Conservation (phyloP, 2,113 vertebrate genomes). For the Lynx canadensis region DNA sequence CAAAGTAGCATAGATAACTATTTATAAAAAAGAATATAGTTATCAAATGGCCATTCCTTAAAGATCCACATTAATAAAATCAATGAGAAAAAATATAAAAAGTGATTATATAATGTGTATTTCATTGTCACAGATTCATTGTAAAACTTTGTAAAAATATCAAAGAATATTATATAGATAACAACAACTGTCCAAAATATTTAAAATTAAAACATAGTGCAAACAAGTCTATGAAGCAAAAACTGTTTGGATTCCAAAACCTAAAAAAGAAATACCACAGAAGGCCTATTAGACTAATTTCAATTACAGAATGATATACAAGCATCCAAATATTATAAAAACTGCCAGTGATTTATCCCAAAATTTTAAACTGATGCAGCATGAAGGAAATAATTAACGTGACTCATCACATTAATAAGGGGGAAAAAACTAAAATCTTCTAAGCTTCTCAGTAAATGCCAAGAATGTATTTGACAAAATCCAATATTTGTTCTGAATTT, state of each 20-base stretch:
- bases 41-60: not conserved
- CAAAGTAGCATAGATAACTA: not conserved
- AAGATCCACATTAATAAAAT: not conserved
- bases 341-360: not conserved
- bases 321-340: conserved; percentile 4
- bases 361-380: not conserved
- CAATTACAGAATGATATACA: not conserved
- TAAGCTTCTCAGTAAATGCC: conserved; percentile 30
- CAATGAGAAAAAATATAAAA: not conserved
- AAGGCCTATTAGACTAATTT: not conserved
- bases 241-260: conserved; percentile 31
- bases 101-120: not conserved
- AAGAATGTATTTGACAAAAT: conserved; percentile 18
- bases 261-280: conserved; percentile 37
- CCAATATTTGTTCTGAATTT: not conserved
- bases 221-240: not conserved
- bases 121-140: not conserved
- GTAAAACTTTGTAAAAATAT: not conserved
- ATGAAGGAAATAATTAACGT: conserved; percentile 12
- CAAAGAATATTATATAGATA: not conserved
- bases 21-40: conserved; percentile 33
- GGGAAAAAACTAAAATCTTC: not conserved
- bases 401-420: not conserved
- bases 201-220: not conserved
- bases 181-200: not conserved